Conservation (phyloP, 92 coral and sea anemone genomes). For the Diadumene lineata region DNA sequence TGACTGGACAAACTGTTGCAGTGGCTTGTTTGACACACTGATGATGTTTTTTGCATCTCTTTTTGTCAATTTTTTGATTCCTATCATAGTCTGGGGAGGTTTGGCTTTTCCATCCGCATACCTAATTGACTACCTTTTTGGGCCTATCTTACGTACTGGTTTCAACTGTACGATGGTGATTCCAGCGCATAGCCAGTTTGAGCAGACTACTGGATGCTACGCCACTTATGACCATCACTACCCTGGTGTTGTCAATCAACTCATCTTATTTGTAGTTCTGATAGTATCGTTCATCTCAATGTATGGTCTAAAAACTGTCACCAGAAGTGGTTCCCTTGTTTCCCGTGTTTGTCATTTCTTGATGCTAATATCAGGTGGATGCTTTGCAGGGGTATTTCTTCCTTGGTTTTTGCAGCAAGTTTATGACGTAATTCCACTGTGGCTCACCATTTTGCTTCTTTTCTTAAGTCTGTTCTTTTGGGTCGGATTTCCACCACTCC, state of each 20-base stretch:
- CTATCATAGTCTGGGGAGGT: conserved; percentile 64
- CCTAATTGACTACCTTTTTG: conserved; percentile 68
- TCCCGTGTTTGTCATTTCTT: conserved; percentile 26
- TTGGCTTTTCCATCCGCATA: conserved; percentile 68
- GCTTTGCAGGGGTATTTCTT: conserved; percentile 46
- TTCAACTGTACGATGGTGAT: conserved; percentile 46
- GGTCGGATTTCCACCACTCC: conserved; percentile 81
- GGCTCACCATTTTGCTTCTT: conserved; percentile 59
- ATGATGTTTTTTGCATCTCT: conserved; percentile 40
- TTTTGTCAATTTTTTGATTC: conserved; percentile 63
- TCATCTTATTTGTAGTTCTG: conserved; percentile 40
- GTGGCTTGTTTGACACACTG: conserved; percentile 30
- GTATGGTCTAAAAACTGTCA: conserved; percentile 19
- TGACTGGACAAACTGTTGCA: conserved; percentile 57
- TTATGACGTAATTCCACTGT: conserved; percentile 47
- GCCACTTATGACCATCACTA: conserved; percentile 26
- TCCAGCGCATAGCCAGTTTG: conserved; percentile 3
- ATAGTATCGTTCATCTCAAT: conserved; percentile 28
- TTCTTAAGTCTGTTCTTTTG: conserved; percentile 72
- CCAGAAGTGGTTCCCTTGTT: conserved; percentile 1
- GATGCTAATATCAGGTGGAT: conserved; percentile 43
- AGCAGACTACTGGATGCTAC: conserved; percentile 22
- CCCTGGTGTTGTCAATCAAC: conserved; percentile 41
- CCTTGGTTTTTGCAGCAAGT: conserved; percentile 86
- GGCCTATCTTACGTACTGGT: conserved; percentile 60